Evolutionary conservation across 2,888 invertebrate species (phyloP).

Genomic region (Danaus chrysippus): DNA sequence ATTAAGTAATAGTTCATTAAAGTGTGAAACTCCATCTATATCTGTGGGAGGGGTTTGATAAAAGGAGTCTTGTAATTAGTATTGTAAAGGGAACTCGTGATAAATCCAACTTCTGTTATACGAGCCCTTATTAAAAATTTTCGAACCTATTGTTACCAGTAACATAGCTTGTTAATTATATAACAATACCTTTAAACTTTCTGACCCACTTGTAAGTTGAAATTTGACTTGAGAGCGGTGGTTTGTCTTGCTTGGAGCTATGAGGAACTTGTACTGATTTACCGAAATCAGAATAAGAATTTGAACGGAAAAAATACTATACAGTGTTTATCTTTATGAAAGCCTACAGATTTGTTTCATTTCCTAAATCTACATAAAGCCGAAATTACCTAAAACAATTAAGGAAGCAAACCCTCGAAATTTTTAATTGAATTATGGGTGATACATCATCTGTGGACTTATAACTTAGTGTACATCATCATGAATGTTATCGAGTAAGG

Average conservation of each 20-base stretch:
- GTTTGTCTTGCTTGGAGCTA: neutral
- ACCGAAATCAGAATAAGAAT: no score
- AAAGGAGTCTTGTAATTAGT: constrained; percentile 69
- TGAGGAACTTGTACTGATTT: neutral
- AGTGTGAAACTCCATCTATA: no score
- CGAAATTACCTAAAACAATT: no score
- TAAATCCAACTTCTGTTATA: constrained; percentile 41
- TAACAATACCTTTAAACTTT: constrained; percentile 34
- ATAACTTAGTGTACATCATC: no score
- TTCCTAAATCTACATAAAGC: no score
- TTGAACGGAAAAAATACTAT: no score
- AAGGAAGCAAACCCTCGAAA: no score
- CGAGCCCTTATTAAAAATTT: constrained; percentile 63
- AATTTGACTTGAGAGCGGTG: neutral
- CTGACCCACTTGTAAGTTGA: constrained; percentile 16
- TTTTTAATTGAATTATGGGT: no score
- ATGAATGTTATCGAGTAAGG: neutral
- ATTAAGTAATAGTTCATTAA: no score
- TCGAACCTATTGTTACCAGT: constrained; percentile 49
- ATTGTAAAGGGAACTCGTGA: constrained; percentile 61
- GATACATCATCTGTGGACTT: no score
- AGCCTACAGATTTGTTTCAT: no score
- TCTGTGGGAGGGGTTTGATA: constrained; percentile 8
- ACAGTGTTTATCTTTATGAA: no score
- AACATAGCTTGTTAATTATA: constrained; percentile 47